These are phyloP conservation scores for Philopedon plagiatum DNA, from an alignment of 2,888 invertebrate species.

Conservation along the genomic window DNA sequence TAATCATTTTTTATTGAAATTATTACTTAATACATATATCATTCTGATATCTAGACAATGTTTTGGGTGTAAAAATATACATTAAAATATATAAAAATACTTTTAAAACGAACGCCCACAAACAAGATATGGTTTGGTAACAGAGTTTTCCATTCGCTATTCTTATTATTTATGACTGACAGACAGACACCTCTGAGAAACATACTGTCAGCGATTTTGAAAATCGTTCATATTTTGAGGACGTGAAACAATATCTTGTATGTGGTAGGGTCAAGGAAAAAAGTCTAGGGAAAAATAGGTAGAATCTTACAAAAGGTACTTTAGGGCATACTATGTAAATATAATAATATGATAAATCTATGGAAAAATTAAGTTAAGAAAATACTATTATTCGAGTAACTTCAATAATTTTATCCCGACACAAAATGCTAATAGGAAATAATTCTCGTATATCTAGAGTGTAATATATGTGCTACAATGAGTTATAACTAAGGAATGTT, in stretches of 20 bases:
- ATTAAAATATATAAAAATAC: constrained; percentile 7
- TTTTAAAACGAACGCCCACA: neutral
- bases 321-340: too few relatives aligned
- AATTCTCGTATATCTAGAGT: too few relatives aligned
- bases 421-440: neutral
- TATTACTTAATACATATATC: too few relatives aligned
- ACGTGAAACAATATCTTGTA: neutral
- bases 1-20: too few relatives aligned
- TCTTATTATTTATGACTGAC: too few relatives aligned
- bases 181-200: too few relatives aligned
- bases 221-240: too few relatives aligned
- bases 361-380: neutral
- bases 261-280: neutral
- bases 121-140: neutral
- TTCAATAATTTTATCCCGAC: too few relatives aligned
- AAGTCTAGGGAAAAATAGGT: neutral
- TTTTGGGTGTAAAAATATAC: constrained; percentile 4
- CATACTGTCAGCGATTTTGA: too few relatives aligned
- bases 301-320: constrained; percentile 12
- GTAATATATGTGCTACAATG: too few relatives aligned
- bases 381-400: neutral
- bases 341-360: neutral
- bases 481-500: too few relatives aligned
- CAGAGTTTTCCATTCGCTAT: neutral
- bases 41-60: neutral